A percentile compares a stretch with the other conserved stretches of the same genome.
Conservation (phyloP, 2,888 invertebrate genomes). For the Taenaris catops region DNA sequence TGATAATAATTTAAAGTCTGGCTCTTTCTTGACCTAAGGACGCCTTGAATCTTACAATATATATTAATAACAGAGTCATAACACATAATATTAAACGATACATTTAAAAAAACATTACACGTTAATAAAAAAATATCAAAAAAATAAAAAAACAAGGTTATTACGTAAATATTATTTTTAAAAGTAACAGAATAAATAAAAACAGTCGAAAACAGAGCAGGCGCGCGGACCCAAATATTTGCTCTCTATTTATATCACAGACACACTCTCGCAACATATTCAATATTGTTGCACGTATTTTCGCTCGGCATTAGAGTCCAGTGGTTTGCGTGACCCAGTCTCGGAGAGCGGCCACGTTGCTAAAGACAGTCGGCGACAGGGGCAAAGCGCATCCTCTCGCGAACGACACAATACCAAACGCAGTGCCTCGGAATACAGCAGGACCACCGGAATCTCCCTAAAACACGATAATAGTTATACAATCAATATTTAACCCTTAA, state of each 20-base stretch:
- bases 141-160: conserved; percentile 24
- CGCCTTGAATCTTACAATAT: too few species aligned
- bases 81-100: too few species aligned
- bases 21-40: too few species aligned
- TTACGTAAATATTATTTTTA: conserved; percentile 36
- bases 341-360: conserved; percentile 59
- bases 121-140: too few species aligned
- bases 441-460: conserved; percentile 75
- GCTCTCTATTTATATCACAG: conserved; percentile 45
- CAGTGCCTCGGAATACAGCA: conserved; percentile 65
- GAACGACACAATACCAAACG: conserved; percentile 68
- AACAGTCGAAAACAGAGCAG: conserved; percentile 23
- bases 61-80: too few species aligned
- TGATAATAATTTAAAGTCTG: too few species aligned
- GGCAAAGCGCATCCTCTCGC: conserved; percentile 70
- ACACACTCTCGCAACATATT: conserved; percentile 22
- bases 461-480: too few species aligned
- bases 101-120: too few species aligned
- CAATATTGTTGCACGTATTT: conserved; percentile 15
- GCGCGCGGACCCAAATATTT: conserved; percentile 25
- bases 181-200: conserved; percentile 45
- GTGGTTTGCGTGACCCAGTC: conserved; percentile 65
- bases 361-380: conserved; percentile 70
- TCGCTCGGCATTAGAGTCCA: conserved; percentile 42
- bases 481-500: too few species aligned